Percentiles rank a stretch among this genome's conserved stretches.
These are phyloP conservation scores for Phaonia tiefii DNA, from an alignment of 2,888 invertebrate genomes.

Conservation along the genomic window DNA sequence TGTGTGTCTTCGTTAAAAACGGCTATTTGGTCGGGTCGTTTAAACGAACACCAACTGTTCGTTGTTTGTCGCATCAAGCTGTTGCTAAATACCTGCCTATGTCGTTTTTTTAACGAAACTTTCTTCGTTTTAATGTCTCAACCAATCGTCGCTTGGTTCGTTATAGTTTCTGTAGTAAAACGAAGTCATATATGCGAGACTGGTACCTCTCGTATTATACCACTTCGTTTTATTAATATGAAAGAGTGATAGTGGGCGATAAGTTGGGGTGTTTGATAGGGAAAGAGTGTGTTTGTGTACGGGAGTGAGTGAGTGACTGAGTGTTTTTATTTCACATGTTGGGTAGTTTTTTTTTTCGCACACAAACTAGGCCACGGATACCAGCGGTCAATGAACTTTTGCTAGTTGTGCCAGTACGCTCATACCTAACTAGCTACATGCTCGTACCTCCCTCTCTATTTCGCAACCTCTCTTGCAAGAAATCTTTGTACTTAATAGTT, in stretches of 20 bases:
- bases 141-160: too few species aligned
- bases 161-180: too few species aligned
- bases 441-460: neutral
- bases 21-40: too few species aligned
- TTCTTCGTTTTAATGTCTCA: too few species aligned
- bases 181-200: too few species aligned
- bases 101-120: too few species aligned
- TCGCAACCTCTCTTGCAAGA: too few species aligned
- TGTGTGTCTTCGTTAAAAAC: too few species aligned
- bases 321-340: constrained; percentile 15
- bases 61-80: neutral
- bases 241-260: neutral
- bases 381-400: constrained; percentile 79
- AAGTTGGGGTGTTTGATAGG: too few species aligned
- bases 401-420: constrained; percentile 47
- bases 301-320: neutral
- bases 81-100: too few species aligned
- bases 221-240: neutral
- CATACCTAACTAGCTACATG: neutral
- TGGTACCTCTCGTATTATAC: too few species aligned
- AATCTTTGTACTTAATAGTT: neutral
- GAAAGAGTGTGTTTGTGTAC: too few species aligned
- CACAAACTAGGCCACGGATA: constrained; percentile 80
- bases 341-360: constrained; percentile 64
- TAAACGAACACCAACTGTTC: neutral